A percentile compares a stretch with the other conserved stretches of the same genome.
phyloP scores from a whole-genome alignment of 2,797 vertebrate genomes.

The Lepus oiostolus region DNA sequence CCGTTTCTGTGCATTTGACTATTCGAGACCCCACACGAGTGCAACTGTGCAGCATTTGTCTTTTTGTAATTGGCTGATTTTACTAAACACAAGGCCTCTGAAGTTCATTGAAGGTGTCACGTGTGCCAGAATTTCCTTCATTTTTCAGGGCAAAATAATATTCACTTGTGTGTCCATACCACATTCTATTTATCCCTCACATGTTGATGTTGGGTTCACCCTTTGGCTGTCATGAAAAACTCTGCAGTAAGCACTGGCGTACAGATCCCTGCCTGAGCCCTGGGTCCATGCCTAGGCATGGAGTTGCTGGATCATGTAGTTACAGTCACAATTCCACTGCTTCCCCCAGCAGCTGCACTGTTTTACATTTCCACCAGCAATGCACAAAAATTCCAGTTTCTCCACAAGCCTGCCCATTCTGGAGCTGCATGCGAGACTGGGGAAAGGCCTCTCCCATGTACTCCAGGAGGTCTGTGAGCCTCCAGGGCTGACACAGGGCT shows the following conservation, averaged over 20 bases:
- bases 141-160: neutral
- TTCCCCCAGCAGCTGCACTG: neutral
- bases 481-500: neutral
- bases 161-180: neutral
- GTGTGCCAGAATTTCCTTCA: neutral
- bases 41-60: neutral
- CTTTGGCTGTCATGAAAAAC: neutral
- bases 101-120: neutral
- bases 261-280: neutral
- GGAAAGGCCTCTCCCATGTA: neutral
- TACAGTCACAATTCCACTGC: neutral
- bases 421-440: neutral
- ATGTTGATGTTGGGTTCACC: neutral
- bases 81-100: neutral
- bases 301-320: neutral
- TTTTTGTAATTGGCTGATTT: conserved; percentile 31
- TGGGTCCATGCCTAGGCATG: neutral
- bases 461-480: neutral
- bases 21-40: neutral
- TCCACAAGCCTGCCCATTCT: neutral
- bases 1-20: conserved; percentile 3
- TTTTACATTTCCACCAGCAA: neutral
- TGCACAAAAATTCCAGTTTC: neutral
- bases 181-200: neutral
- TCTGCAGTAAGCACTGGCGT: neutral